Conservation (phyloP, 2,113 vertebrate species). For the Oceanites oceanicus region DNA sequence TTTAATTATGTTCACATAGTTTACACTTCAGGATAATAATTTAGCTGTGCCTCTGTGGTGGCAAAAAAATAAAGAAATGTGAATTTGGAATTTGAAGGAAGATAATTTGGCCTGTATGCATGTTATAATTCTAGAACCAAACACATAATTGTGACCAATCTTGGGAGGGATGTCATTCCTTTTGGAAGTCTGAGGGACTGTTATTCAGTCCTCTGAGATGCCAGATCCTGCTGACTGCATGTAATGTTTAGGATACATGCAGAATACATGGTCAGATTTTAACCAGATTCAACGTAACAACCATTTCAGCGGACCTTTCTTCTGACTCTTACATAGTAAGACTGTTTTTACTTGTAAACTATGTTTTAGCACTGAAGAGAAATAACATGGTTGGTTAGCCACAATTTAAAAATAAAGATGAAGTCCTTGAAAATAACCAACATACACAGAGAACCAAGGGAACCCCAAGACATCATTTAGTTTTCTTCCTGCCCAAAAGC, state of each 20-base stretch:
- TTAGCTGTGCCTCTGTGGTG: background rate
- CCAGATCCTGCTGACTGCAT: background rate
- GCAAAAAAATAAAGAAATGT: background rate
- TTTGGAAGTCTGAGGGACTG: background rate
- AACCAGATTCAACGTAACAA: background rate
- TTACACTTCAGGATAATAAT: background rate
- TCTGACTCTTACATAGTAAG: background rate
- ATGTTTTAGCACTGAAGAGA: background rate
- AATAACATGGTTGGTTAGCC: background rate
- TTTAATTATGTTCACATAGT: rapidly evolving
- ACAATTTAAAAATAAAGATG: background rate
- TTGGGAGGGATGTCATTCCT: background rate
- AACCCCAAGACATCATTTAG: background rate
- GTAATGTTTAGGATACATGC: background rate
- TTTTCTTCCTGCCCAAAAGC: background rate
- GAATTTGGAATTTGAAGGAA: background rate
- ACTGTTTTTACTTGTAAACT: background rate
- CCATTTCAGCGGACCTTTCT: background rate
- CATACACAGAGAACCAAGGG: background rate
- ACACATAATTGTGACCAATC: background rate
- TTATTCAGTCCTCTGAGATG: background rate
- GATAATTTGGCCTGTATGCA: background rate
- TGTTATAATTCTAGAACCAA: background rate
- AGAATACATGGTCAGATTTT: background rate
- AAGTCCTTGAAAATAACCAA: background rate